Evolutionary conservation across 2,113 vertebrate species (phyloP).

Genomic region (Neolamprologus toae): DNA sequence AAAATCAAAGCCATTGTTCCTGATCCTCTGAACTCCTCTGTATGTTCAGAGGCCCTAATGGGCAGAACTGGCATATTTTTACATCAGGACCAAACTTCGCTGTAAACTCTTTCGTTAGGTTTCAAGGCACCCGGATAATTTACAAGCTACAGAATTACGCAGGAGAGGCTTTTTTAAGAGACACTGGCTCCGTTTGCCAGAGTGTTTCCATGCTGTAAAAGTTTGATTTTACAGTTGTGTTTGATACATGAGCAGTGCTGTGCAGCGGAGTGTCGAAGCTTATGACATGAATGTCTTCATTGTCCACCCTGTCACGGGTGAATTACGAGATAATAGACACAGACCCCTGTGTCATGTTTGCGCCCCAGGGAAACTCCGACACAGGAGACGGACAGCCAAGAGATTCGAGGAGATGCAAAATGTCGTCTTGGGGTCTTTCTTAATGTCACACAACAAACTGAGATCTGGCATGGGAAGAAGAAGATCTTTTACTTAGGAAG

Average conservation of each 20-base stretch:
- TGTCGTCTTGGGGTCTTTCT: neutral
- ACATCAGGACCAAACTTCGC: neutral
- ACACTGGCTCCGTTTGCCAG: neutral
- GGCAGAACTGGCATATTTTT: neutral
- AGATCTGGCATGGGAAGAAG: neutral
- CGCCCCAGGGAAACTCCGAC: neutral
- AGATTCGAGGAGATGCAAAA: neutral
- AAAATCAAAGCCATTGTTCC: neutral
- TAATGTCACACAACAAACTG: neutral
- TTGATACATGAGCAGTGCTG: constrained; percentile 1
- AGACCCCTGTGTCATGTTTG: neutral
- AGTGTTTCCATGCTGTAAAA: constrained; percentile 23
- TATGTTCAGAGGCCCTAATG: neutral
- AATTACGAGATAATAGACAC: neutral
- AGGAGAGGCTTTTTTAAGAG: neutral
- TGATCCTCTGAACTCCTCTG: neutral
- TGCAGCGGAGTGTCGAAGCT: neutral
- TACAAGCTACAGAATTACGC: constrained; percentile 31
- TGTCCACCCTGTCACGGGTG: neutral
- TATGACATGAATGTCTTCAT: neutral
- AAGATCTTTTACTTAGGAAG: neutral
- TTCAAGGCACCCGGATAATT: constrained; percentile 5
- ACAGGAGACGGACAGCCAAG: neutral
- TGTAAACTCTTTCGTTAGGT: constrained; percentile 35
- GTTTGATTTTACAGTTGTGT: constrained; percentile 13